Conservation (phyloP, 2,113 vertebrate species). For the Pyrgilauda ruficollis region DNA sequence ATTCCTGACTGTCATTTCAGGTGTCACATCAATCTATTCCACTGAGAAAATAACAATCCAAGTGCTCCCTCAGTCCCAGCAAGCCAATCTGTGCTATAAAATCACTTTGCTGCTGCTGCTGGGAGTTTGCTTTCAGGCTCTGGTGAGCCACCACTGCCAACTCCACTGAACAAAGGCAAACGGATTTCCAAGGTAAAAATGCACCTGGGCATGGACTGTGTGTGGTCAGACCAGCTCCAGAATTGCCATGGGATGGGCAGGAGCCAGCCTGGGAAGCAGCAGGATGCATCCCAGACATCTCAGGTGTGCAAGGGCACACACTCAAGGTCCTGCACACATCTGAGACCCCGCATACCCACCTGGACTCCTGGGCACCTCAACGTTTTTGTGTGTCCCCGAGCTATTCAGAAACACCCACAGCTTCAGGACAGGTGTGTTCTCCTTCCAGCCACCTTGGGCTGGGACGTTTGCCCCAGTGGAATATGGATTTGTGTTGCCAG, state of each 20-base stretch:
- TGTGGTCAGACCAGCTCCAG: neutral
- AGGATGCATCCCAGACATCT: neutral
- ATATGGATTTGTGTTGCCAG: neutral
- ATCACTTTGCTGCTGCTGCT: neutral
- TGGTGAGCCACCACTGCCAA: neutral
- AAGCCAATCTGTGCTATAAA: neutral
- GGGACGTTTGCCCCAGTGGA: neutral
- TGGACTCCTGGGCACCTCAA: neutral
- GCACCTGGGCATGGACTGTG: fast-evolving
- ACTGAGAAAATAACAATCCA: constrained; percentile 34
- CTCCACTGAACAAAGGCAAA: neutral
- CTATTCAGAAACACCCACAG: fast-evolving
- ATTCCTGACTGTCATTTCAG: constrained; percentile 40
- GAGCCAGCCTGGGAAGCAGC: neutral
- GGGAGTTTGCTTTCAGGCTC: neutral
- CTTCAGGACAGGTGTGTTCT: neutral
- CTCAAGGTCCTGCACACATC: neutral
- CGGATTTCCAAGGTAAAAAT: fast-evolving
- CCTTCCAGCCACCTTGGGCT: neutral
- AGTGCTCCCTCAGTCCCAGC: neutral
- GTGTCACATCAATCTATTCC: constrained; percentile 43
- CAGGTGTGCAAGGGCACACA: neutral
- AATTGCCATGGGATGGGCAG: fast-evolving
- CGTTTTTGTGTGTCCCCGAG: fast-evolving
- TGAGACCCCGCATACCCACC: neutral